Percentiles rank a stretch among this genome's conserved stretches.
These are phyloP conservation scores for Glandiceps talaboti DNA, from an alignment of 53 echinoderm and acorn worm genomes.

Conservation along the genomic window DNA sequence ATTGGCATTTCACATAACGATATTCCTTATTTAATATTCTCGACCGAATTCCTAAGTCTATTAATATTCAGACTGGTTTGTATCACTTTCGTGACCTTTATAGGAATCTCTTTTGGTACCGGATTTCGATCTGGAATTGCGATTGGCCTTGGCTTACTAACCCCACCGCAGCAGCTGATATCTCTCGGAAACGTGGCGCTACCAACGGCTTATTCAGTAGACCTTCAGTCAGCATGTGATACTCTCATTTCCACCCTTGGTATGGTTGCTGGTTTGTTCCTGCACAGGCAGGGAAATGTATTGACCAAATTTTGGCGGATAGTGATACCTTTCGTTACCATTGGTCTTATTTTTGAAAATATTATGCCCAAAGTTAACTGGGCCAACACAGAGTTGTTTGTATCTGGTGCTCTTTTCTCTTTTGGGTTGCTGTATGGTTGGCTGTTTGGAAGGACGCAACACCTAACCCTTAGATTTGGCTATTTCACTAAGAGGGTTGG, in stretches of 20 bases:
- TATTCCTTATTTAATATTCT: too few relatives aligned
- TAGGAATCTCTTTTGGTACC: not conserved
- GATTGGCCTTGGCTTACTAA: not conserved
- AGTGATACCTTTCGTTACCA: not conserved
- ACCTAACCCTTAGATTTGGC: not conserved
- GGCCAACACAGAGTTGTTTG: too few relatives aligned
- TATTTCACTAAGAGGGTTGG: not conserved
- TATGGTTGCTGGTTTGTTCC: not conserved
- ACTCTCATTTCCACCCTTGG: not conserved
- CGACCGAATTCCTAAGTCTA: too few relatives aligned
- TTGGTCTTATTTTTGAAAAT: not conserved
- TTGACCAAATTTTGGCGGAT: not conserved
- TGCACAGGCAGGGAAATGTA: not conserved
- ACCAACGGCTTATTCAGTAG: not conserved
- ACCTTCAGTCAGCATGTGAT: not conserved
- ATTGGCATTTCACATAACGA: too few relatives aligned
- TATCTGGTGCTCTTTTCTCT: too few relatives aligned
- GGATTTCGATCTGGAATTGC: not conserved
- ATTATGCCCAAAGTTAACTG: not conserved
- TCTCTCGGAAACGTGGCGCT: not conserved
- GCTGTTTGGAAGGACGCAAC: too few relatives aligned
- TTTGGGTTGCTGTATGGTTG: too few relatives aligned
- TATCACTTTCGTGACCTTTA: not conserved
- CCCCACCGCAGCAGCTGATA: not conserved
- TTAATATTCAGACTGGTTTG: too few relatives aligned